These are phyloP conservation scores for Artibeus jamaicensis DNA, from an alignment of 2,797 vertebrate species.

Conservation along the genomic window DNA sequence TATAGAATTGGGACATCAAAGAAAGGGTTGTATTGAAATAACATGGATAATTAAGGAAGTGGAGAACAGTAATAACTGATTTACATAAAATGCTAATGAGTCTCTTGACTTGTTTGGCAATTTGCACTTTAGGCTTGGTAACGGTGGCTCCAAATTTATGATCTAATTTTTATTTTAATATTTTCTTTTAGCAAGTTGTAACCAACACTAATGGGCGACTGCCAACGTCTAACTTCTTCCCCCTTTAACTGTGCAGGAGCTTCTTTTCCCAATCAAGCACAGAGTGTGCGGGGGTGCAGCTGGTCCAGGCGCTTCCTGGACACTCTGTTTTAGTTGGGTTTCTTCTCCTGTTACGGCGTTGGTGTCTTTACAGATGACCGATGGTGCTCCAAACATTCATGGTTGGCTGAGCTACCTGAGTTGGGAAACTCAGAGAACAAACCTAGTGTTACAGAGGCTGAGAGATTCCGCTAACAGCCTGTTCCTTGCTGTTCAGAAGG, in stretches of 20 bases:
- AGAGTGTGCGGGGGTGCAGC: background rate
- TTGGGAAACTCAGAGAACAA: slow-evolving; percentile 11
- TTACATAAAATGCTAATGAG: slow-evolving; percentile 99
- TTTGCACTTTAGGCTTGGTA: slow-evolving; percentile 86
- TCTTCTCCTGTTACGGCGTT: background rate
- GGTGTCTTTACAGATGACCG: background rate
- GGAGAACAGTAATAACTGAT: slow-evolving; percentile 97
- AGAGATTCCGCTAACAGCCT: accelerated
- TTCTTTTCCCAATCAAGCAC: background rate
- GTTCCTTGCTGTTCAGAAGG: background rate
- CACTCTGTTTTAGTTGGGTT: background rate
- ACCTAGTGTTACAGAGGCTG: accelerated
- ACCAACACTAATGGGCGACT: slow-evolving; percentile 41
- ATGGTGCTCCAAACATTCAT: slow-evolving; percentile 42
- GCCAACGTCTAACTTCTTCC: slow-evolving; percentile 48
- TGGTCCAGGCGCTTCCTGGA: background rate
- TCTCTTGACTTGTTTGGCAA: slow-evolving; percentile 94
- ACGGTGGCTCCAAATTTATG: slow-evolving; percentile 85
- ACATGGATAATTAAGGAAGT: slow-evolving; percentile 99
- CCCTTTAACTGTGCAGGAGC: background rate
- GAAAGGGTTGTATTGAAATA: slow-evolving; percentile 97
- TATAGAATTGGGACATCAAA: slow-evolving; percentile 99
- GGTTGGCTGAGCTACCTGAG: background rate
- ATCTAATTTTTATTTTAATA: slow-evolving; percentile 84
- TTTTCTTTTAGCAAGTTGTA: slow-evolving; percentile 76